Conservation (phyloP, 2,113 vertebrate species). For the Cyprinodon variegatus region DNA sequence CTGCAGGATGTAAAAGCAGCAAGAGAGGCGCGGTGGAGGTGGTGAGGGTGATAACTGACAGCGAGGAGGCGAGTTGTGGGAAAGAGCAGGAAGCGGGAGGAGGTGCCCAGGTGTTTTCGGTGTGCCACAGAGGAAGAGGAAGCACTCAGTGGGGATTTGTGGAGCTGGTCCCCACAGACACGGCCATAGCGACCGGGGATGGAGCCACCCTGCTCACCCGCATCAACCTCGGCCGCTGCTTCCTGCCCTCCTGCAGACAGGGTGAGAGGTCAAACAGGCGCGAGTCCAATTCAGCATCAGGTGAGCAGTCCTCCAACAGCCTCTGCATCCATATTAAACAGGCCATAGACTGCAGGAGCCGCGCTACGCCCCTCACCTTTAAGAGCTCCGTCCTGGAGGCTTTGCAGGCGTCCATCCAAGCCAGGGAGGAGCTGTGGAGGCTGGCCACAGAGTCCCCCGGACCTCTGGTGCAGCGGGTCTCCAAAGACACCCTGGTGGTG, state of each 20-base stretch:
- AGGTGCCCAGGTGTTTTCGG: slow-evolving; percentile 85
- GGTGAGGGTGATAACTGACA: slow-evolving; percentile 84
- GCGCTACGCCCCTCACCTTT: slow-evolving; percentile 85
- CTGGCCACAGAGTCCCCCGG: slow-evolving; percentile 87
- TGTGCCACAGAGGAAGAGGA: slow-evolving; percentile 85
- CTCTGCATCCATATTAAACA: slow-evolving; percentile 89
- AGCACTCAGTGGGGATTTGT: slow-evolving; percentile 84
- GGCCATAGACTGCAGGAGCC: slow-evolving; percentile 82
- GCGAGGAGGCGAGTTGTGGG: slow-evolving; percentile 54
- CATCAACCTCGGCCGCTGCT: slow-evolving; percentile 88
- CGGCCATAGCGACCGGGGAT: slow-evolving; percentile 82
- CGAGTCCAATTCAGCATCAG: slow-evolving; percentile 9
- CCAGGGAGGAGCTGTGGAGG: slow-evolving; percentile 88
- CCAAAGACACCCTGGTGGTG: slow-evolving; percentile 85
- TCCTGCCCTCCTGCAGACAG: slow-evolving; percentile 81
- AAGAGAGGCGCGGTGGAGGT: slow-evolving; percentile 77
- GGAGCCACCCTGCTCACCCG: slow-evolving; percentile 84
- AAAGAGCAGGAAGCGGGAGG: slow-evolving; percentile 60
- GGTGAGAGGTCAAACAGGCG: slow-evolving; percentile 70
- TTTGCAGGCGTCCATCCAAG: slow-evolving; percentile 76
- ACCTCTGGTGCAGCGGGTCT: slow-evolving; percentile 88
- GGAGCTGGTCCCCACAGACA: slow-evolving; percentile 86
- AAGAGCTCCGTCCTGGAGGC: slow-evolving; percentile 86
- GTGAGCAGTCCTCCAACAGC: slow-evolving; percentile 70
- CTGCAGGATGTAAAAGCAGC: slow-evolving; percentile 21